A percentile compares a stretch with the other conserved stretches of the same genome.
Evolutionary conservation across 2,113 vertebrate species (phyloP).

Genomic region (Tragelaphus scriptus): DNA sequence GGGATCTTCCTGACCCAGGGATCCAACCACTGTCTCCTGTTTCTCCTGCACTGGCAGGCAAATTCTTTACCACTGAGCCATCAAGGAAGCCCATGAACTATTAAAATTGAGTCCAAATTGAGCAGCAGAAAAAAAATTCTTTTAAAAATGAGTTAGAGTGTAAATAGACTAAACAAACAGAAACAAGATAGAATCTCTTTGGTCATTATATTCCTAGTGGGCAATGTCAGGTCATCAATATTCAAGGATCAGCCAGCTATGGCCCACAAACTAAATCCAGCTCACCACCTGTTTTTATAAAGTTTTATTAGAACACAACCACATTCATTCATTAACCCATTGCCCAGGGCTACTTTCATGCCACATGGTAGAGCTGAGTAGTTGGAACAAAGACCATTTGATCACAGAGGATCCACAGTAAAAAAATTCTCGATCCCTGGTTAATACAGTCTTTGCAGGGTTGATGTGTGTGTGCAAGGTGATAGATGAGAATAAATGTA

Average conservation of each 20-base stretch:
- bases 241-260: neutral
- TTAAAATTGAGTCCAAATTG: neutral
- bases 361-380: neutral
- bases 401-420: neutral
- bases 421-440: neutral
- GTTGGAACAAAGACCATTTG: neutral
- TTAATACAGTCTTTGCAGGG: neutral
- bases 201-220: neutral
- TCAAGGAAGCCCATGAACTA: neutral
- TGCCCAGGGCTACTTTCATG: neutral
- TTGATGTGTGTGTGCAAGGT: neutral
- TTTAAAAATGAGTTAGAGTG: neutral
- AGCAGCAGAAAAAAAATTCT: neutral
- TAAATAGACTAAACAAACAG: neutral
- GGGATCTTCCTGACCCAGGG: neutral
- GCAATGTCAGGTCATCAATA: neutral
- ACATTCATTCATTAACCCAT: neutral
- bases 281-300: neutral
- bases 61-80: neutral
- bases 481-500: neutral
- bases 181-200: neutral
- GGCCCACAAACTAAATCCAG: neutral
- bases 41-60: neutral
- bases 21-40: neutral
- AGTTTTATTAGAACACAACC: neutral